phyloP scores from a whole-genome alignment of 1,140 invertebrate genomes.

The Theocolax elegans region DNA sequence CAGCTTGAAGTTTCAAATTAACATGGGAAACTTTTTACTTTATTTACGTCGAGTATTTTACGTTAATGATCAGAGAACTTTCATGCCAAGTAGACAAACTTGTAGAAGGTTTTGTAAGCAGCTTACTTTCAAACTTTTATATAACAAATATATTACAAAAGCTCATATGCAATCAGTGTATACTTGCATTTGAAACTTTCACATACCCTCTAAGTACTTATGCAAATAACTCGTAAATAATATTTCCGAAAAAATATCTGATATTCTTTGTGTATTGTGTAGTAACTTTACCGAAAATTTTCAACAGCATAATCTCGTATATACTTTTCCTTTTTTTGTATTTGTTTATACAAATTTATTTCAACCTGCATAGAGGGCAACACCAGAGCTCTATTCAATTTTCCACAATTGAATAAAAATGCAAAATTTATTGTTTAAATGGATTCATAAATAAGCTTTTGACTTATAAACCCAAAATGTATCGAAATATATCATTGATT shows the following conservation, averaged over 20 bases:
- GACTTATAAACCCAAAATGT: too few species aligned
- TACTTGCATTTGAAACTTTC: background rate
- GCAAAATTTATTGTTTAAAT: too few species aligned
- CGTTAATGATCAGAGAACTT: conserved; percentile 21
- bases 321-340: too few species aligned
- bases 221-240: conserved; percentile 3
- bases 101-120: conserved; percentile 14
- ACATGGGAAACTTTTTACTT: conserved; percentile 20
- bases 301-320: too few species aligned
- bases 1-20: conserved; percentile 6
- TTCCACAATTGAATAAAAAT: too few species aligned
- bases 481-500: too few species aligned
- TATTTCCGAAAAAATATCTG: background rate
- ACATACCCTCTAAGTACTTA: background rate
- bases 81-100: conserved; percentile 21
- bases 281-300: too few species aligned
- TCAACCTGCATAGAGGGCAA: too few species aligned
- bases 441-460: too few species aligned
- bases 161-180: conserved; percentile 19
- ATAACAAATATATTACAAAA: conserved; percentile 5
- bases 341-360: too few species aligned
- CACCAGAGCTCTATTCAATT: too few species aligned
- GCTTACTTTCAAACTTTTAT: conserved; percentile 25
- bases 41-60: background rate
- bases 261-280: too few species aligned